Percentiles rank a stretch among this genome's conserved stretches.
Evolutionary conservation across 2,113 vertebrate genomes (phyloP).

Genomic region (Rhadina sibilatrix): DNA sequence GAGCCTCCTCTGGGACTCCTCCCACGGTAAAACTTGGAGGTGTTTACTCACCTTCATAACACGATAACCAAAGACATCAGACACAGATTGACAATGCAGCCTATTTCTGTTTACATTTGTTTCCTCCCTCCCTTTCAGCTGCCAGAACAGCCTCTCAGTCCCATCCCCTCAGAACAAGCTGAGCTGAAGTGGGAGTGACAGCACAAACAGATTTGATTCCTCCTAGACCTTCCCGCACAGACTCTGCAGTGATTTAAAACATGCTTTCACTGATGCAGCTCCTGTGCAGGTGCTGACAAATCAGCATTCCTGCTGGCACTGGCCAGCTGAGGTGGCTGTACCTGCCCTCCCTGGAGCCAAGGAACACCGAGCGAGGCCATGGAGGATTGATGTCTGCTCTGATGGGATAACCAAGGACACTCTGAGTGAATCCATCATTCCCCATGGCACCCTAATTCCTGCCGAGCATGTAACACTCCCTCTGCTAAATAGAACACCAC

Average conservation of each 20-base stretch:
- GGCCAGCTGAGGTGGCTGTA: background rate
- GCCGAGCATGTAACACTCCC: accelerated
- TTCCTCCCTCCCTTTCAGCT: background rate
- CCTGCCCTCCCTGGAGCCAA: background rate
- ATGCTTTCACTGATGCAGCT: background rate
- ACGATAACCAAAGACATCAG: slow-evolving; percentile 5
- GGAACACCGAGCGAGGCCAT: accelerated
- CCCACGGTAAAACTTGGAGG: background rate
- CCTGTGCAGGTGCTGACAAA: accelerated
- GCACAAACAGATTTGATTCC: slow-evolving; percentile 13
- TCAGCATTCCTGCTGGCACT: background rate
- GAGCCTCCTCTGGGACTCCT: background rate
- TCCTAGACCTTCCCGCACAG: background rate
- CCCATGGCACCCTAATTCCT: background rate
- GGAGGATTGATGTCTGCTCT: background rate
- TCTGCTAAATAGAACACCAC: background rate
- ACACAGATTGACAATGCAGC: background rate
- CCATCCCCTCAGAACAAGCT: background rate
- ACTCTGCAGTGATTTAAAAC: background rate
- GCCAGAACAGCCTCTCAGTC: slow-evolving; percentile 2
- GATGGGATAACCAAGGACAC: background rate
- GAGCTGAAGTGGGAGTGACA: slow-evolving; percentile 41
- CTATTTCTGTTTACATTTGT: slow-evolving; percentile 31
- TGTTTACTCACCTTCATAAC: slow-evolving; percentile 13
- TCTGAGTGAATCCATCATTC: background rate